Percentiles rank a stretch among this genome's conserved stretches.
Conservation (phyloP, 2,113 vertebrate genomes). For the Callionymus lyra region DNA sequence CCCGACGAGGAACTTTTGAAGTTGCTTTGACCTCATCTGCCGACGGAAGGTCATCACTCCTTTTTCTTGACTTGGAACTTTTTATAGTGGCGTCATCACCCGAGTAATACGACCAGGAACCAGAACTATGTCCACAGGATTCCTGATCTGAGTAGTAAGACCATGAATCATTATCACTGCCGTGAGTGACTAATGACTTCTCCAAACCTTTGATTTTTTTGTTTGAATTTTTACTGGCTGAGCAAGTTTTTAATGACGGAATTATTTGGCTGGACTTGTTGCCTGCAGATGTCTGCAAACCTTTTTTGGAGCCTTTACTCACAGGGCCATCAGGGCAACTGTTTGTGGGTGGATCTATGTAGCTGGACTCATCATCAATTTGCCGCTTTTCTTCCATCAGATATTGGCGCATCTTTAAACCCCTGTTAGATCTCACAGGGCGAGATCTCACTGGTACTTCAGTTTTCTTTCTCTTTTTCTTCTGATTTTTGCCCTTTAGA, state of each 20-base stretch:
- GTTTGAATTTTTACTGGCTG: neutral
- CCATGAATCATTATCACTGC: conserved; percentile 32
- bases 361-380: neutral
- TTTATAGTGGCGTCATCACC: neutral
- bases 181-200: conserved; percentile 8
- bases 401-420: conserved; percentile 27
- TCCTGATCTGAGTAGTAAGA: conserved; percentile 32
- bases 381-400: conserved; percentile 23
- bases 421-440: conserved; percentile 34
- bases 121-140: conserved; percentile 1
- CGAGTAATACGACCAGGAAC: conserved; percentile 30
- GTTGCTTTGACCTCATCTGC: neutral
- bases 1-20: neutral
- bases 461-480: conserved; percentile 12
- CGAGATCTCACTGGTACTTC: neutral
- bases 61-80: neutral
- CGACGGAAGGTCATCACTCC: too few relatives aligned
- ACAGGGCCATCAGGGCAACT: neutral
- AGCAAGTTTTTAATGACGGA: neutral
- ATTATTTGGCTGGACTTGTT: neutral
- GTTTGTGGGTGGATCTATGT: neutral
- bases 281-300: conserved; percentile 8
- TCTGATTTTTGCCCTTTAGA: too few relatives aligned
- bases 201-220: too few relatives aligned
- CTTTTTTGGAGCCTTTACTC: neutral